These are phyloP conservation scores for Abrostola tripartita DNA, from an alignment of 2,888 invertebrate genomes.

Conservation along the genomic window DNA sequence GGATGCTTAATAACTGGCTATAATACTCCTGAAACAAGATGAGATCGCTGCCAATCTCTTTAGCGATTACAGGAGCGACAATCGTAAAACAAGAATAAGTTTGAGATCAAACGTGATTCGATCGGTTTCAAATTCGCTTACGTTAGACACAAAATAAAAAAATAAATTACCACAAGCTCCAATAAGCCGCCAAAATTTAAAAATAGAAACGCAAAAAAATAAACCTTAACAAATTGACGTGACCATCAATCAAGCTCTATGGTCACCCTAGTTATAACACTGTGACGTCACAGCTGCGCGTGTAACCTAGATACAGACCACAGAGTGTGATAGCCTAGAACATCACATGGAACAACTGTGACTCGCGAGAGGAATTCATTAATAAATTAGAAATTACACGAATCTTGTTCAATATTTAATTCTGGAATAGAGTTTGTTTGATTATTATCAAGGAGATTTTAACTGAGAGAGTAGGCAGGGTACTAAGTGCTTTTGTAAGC, in stretches of 20 bases:
- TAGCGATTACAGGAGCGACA: no score
- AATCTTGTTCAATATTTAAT: neutral
- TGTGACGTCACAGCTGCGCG: conserved; percentile 61
- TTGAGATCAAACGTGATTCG: no score
- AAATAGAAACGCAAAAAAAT: neutral
- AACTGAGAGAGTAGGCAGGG: no score
- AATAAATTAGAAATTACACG: conserved; percentile 1
- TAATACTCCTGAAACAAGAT: no score
- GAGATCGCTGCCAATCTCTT: no score
- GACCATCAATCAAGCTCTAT: conserved; percentile 5
- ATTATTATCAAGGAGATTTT: no score
- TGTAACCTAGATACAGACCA: conserved; percentile 71
- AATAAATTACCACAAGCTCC: no score
- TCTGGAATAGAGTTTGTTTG: neutral
- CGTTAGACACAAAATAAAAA: no score
- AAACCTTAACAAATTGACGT: neutral
- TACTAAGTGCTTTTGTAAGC: no score
- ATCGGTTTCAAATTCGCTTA: no score
- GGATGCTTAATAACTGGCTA: no score
- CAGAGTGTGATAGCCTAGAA: conserved; percentile 45
- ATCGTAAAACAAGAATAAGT: no score
- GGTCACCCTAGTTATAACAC: conserved; percentile 36
- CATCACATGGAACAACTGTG: conserved; percentile 18
- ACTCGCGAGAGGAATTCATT: neutral
- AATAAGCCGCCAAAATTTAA: neutral